Evolutionary conservation across 1,140 invertebrate genomes (phyloP).

Genomic region (Macrotrachela quadricornifera): DNA sequence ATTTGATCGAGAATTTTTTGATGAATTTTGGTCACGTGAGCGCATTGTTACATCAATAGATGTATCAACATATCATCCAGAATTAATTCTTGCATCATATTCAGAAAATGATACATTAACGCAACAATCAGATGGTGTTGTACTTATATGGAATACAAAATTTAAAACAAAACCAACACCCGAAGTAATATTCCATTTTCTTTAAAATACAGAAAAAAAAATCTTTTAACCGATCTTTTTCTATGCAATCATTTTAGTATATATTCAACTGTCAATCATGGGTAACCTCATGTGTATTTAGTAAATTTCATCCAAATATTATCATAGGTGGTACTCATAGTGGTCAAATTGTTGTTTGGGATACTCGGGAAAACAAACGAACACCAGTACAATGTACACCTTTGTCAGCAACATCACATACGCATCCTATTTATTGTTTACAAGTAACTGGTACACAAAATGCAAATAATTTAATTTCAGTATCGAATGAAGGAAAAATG

Average conservation of each 20-base stretch:
- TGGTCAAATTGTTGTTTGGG: background rate
- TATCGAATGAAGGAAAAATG: background rate
- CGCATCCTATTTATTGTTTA: background rate
- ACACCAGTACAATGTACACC: background rate
- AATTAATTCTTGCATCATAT: background rate
- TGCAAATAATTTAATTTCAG: background rate
- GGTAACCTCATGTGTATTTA: background rate
- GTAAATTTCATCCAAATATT: background rate
- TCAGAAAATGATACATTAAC: too few species aligned
- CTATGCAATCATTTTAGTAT: too few species aligned
- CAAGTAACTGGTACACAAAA: background rate
- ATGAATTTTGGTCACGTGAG: too few species aligned
- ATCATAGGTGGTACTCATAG: background rate
- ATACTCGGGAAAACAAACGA: background rate
- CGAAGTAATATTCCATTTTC: background rate
- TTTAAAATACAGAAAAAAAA: background rate
- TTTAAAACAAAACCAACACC: background rate
- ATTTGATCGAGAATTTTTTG: too few species aligned
- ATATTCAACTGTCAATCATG: too few species aligned
- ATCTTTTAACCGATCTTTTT: background rate
- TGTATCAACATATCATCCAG: too few species aligned
- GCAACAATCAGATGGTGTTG: background rate
- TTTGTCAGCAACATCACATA: background rate
- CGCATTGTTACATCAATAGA: constrained; percentile 49
- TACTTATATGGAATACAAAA: background rate